phyloP scores from a whole-genome alignment of 2,797 vertebrate species.

The Gymnodraco acuticeps region DNA sequence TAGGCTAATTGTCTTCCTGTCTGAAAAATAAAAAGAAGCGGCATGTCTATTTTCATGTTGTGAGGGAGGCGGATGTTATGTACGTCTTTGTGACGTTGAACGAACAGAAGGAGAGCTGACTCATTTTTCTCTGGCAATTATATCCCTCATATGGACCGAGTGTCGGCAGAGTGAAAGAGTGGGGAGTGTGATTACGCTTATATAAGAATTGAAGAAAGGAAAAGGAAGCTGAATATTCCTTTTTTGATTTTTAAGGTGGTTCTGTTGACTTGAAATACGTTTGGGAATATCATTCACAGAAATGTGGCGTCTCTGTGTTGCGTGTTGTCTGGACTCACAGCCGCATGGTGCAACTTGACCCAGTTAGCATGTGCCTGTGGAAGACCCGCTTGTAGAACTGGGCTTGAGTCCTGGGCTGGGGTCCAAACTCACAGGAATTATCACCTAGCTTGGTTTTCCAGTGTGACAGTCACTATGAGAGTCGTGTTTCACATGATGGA shows the following conservation, averaged over 20 bases:
- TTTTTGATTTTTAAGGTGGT: constrained; percentile 12
- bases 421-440: constrained; percentile 69
- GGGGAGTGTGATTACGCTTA: constrained; percentile 55
- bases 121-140: constrained; percentile 76
- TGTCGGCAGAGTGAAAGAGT: constrained; percentile 51
- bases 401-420: constrained; percentile 60
- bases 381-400: constrained; percentile 57
- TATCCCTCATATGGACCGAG: constrained; percentile 74
- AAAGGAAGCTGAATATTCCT: constrained; percentile 33
- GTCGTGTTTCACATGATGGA: constrained; percentile 70
- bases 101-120: constrained; percentile 79
- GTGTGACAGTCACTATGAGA: constrained; percentile 52
- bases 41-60: constrained; percentile 75
- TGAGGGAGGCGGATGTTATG: constrained; percentile 72
- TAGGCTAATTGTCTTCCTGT: constrained; percentile 51
- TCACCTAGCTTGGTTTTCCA: constrained; percentile 67
- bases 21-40: constrained; percentile 48
- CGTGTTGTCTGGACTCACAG: constrained; percentile 43
- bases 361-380: constrained; percentile 65
- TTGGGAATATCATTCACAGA: background rate
- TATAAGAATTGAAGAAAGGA: constrained; percentile 41
- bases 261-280: constrained; percentile 10
- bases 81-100: constrained; percentile 74
- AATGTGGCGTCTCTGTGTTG: constrained; percentile 42
- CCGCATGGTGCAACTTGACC: constrained; percentile 62